Percentiles rank a stretch among this genome's conserved stretches.
Evolutionary conservation across 2,888 invertebrate species (phyloP).

Genomic region (Caenorhabditis wallacei): DNA sequence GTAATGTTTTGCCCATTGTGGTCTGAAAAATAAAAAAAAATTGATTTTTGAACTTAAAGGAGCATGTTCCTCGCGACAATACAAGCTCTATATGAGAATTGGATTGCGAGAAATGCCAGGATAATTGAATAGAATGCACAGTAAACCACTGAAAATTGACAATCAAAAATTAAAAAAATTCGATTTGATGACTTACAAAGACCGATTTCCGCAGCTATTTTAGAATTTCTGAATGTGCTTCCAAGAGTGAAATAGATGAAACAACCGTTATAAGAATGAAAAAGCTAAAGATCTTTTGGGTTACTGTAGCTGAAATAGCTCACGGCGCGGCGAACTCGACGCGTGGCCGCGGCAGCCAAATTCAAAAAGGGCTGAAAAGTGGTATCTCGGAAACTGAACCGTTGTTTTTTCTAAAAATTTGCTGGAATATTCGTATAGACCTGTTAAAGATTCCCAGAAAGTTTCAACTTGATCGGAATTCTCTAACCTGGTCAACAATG

Average conservation of each 20-base stretch:
- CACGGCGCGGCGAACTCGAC: too few relatives aligned
- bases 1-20: constrained; percentile 10
- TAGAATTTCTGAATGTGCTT: constrained; percentile 18
- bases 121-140: constrained; percentile 27
- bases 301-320: neutral
- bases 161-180: too few relatives aligned
- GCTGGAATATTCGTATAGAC: neutral
- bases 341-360: too few relatives aligned
- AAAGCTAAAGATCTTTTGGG: constrained; percentile 3
- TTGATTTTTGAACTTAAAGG: neutral
- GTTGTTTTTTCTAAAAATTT: too few relatives aligned
- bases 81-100: constrained; percentile 25
- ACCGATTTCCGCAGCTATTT: neutral
- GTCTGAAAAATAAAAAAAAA: constrained; percentile 1
- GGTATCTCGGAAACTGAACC: too few relatives aligned
- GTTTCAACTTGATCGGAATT: too few relatives aligned
- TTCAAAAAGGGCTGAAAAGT: too few relatives aligned
- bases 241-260: constrained; percentile 23
- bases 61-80: neutral
- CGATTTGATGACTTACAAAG: constrained; percentile 21
- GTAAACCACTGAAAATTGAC: constrained; percentile 18
- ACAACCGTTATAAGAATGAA: constrained; percentile 35
- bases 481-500: too few relatives aligned
- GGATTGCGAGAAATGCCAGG: constrained; percentile 25
- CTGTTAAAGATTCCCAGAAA: too few relatives aligned